Evolutionary conservation across 2,113 vertebrate genomes (phyloP).

Genomic region (Gadus macrocephalus): DNA sequence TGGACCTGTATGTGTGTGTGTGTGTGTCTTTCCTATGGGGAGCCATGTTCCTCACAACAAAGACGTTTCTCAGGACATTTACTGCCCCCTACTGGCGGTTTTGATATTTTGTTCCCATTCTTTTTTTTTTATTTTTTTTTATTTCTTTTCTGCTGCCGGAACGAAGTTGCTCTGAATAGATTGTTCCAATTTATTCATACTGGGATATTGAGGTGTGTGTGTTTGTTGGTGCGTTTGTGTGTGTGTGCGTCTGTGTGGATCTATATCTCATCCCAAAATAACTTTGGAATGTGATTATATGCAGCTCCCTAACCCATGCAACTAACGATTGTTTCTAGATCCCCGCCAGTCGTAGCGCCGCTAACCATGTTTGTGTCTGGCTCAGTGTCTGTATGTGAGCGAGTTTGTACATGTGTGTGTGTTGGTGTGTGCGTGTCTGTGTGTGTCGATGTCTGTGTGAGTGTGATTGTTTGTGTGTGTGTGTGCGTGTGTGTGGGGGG

Average conservation of each 20-base stretch:
- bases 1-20: constrained; percentile 37
- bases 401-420: no score
- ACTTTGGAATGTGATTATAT: constrained; percentile 69
- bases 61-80: constrained; percentile 58
- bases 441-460: no score
- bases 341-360: constrained; percentile 27
- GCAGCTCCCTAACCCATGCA: constrained; percentile 55
- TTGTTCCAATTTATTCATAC: constrained; percentile 67
- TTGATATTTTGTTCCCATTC: constrained; percentile 17
- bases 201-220: constrained; percentile 27
- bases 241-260: constrained; percentile 38
- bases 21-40: constrained; percentile 43
- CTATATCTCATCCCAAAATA: constrained; percentile 68
- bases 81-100: constrained; percentile 75
- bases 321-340: constrained; percentile 56
- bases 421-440: no score
- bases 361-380: not conserved
- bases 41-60: constrained; percentile 17
- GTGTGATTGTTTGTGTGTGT: no score
- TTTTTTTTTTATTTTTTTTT: not conserved
- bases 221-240: no score
- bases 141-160: constrained; percentile 34
- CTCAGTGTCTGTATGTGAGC: not conserved
- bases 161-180: constrained; percentile 69
- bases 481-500: no score